Base-by-base conservation (phyloP, 2,797 vertebrate genomes). In the Labeo calbasu region DNA sequence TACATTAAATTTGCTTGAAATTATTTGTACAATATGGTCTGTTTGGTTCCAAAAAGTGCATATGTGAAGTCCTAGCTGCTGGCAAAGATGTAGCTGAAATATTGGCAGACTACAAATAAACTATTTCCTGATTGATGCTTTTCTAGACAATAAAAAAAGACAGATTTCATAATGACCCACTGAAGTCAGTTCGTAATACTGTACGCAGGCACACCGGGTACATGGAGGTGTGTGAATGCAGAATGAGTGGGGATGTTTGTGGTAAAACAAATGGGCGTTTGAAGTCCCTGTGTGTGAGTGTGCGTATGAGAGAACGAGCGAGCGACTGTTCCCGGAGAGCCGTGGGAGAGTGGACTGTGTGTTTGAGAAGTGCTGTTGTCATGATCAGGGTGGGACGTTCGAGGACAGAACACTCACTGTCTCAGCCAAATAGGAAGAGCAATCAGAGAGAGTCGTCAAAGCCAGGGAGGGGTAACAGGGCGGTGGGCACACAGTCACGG, bases 1-100 rank as follows among this genome's bases (percentile, higher is more conserved):
- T 94, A 92, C 93, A 95, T 95, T 94, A 94, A 95, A 95, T 92
- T 90, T 91, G 90, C 92, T 92, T 89, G 89, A 93, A 92, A 91
- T 93, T 91, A 90, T 92, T 91, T 90, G 88, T 88, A 88, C 86
- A 75, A 85, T 79, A 51, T 83, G 86, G 86, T 87, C 77, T 93
- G 91, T 82, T 84, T 87, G 78, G 88, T 93, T 94, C 86, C 50
- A 51, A 80, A 80, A 88, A 77, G 28, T 32, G 65, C 79, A 57
- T 59, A 65, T 81, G 83, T 84, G 53, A 80, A 50, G 61, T 50
- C 50, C 9, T 86, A 61, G 77, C 57, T 75, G 69, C 86, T 70
- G 40, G 79, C 66, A 57, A 85, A 84, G 77, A 72, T 87, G 76
- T 78, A 65, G 71, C n/a, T 70, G 63, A 87, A 83, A 57, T 82